These are phyloP conservation scores for Todus mexicanus DNA, from an alignment of 2,797 vertebrate species.

Conservation along the genomic window DNA sequence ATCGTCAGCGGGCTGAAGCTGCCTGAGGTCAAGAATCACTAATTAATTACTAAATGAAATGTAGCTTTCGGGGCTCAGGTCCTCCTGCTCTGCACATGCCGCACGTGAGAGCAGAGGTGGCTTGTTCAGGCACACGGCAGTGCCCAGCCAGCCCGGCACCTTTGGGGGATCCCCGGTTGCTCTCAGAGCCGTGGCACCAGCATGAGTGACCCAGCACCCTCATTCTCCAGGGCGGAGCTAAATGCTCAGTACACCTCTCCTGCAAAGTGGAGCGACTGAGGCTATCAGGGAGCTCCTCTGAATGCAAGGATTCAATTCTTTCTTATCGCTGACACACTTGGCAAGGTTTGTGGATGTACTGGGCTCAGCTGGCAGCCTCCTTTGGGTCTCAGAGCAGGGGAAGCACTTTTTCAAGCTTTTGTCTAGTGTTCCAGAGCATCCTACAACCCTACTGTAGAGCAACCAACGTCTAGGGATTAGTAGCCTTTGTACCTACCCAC, in stretches of 20 bases:
- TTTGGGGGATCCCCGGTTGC: rapidly evolving
- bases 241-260: neutral
- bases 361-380: neutral
- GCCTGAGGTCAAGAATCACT: slow-evolving; percentile 25
- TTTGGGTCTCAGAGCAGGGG: neutral
- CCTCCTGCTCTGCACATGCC: neutral
- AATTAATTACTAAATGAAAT: slow-evolving; percentile 39
- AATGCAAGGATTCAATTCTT: neutral
- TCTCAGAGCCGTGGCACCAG: rapidly evolving
- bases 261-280: neutral
- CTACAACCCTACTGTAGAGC: neutral
- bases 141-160: rapidly evolving
- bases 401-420: neutral
- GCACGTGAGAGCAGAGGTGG: neutral
- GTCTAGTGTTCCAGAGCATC: neutral
- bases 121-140: neutral
- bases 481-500: neutral
- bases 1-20: neutral
- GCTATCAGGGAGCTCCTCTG: neutral
- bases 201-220: neutral
- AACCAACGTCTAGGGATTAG: neutral
- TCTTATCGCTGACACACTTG: neutral
- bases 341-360: neutral
- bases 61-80: neutral
- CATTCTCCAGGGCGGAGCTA: rapidly evolving